A percentile compares a stretch with the other conserved stretches of the same genome.
These are phyloP conservation scores for Apodemus sylvaticus DNA, from an alignment of 2,113 vertebrate genomes.

Conservation along the genomic window DNA sequence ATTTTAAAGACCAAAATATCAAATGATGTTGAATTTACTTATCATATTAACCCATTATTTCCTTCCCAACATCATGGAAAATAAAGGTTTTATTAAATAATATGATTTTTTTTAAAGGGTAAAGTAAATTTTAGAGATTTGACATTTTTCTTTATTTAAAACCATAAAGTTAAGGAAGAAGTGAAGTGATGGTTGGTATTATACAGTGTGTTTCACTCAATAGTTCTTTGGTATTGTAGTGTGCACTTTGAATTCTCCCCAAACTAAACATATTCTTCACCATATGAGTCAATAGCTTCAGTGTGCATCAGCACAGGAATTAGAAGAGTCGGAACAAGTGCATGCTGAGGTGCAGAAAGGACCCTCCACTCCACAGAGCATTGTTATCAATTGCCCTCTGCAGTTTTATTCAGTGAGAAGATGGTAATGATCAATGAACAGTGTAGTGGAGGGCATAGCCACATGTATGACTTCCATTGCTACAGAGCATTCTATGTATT, in stretches of 20 bases:
- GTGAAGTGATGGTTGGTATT: not conserved
- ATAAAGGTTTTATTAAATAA: not conserved
- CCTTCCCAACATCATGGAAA: not conserved
- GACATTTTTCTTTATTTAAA: not conserved
- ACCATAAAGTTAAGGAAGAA: too few relatives aligned
- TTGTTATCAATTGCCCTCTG: too few relatives aligned
- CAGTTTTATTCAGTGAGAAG: not conserved
- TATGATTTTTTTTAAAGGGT: not conserved
- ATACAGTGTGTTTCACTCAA: not conserved
- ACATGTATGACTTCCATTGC: not conserved
- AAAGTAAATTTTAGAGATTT: not conserved
- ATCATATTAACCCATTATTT: conserved; percentile 4
- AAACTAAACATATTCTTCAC: not conserved
- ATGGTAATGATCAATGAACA: not conserved
- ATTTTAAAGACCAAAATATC: conserved; percentile 56
- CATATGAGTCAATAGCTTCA: not conserved
- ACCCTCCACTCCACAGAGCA: not conserved
- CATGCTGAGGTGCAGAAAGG: not conserved
- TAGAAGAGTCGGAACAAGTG: not conserved
- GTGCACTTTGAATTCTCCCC: too few relatives aligned
- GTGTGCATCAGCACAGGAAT: not conserved
- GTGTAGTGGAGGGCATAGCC: not conserved
- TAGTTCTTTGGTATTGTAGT: not conserved
- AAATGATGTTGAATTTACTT: not conserved
- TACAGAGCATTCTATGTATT: not conserved